A percentile compares a stretch with the other conserved stretches of the same genome.
These are phyloP conservation scores for Cheilosia impressa DNA, from an alignment of 2,888 invertebrate species.

Conservation along the genomic window DNA sequence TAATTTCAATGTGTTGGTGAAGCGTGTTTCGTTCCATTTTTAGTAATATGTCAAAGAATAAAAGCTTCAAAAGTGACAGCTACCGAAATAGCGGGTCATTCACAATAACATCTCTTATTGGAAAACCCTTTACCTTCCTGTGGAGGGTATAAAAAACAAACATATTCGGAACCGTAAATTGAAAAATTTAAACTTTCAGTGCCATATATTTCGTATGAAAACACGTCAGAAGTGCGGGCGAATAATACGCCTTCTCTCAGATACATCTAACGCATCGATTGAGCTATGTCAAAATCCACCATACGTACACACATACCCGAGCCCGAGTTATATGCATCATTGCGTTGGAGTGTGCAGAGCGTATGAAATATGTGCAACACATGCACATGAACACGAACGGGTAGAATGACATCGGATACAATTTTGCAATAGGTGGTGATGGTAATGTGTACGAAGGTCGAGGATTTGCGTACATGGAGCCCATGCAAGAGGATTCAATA, in stretches of 20 bases:
- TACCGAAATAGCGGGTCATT: no score
- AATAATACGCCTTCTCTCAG: background rate
- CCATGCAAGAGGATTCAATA: slow-evolving; percentile 87
- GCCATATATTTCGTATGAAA: slow-evolving; percentile 4
- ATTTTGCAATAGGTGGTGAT: slow-evolving; percentile 88
- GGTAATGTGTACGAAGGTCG: slow-evolving; percentile 87
- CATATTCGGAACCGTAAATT: no score
- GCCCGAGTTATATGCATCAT: slow-evolving; percentile 85
- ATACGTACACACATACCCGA: slow-evolving; percentile 84
- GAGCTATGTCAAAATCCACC: slow-evolving; percentile 88
- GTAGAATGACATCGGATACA: slow-evolving; percentile 88
- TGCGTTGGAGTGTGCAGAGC: slow-evolving; percentile 83
- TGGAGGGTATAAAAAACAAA: no score
- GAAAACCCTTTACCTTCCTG: no score
- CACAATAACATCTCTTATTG: no score
- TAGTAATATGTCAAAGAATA: no score
- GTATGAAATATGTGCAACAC: slow-evolving; percentile 86
- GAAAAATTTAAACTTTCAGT: slow-evolving; percentile 4
- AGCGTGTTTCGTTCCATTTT: no score
- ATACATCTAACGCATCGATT: slow-evolving; percentile 80
- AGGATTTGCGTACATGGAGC: slow-evolving; percentile 88
- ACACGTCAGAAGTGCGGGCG: slow-evolving; percentile 1
- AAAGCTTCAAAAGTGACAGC: no score
- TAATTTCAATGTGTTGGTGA: no score
- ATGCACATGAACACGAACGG: slow-evolving; percentile 85